Base-by-base conservation (phyloP, 2,888 invertebrate genomes). In the Oscheius myriophilus region DNA sequence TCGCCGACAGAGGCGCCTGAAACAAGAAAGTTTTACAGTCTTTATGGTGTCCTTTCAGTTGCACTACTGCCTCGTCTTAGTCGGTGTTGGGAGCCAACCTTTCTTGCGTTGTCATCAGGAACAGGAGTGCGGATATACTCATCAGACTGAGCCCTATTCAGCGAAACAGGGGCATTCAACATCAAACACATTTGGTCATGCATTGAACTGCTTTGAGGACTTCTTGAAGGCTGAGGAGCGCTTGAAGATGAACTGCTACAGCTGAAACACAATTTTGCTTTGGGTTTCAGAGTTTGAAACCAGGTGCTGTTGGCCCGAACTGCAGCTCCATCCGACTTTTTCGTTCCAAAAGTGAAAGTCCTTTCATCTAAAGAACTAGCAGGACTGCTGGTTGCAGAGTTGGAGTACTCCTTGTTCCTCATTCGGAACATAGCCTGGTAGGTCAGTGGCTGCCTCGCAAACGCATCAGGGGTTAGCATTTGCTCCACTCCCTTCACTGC, bases 351-450 rank as follows among this genome's bases (percentile, higher is more conserved):
- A 54, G 70, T 71, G 67, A 78, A 78, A 52, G 71, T 72, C 39
- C 74, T 63, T 57, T 76, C 78, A 64, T 76, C 73, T 53, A 78
- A 72, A 23, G 80, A 80, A 14, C 84, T 82, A 16, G 78, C 78
- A 43, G 78, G 78, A 65, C 73, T 73, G 71, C 77, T 79, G 70
- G 76, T 78, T 11, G 82, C 75, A 43, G 84, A 84, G 55, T 76
- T 75, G 39, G 76, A 73, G 63, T 83, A 76, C 67, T 83, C 82
- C n/a, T 79, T 74, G 69, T 84, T 83, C 51, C 79, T 70, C 63
- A 80, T 76, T 33, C 82, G 80, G 72, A 85, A 82, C 84, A 85
- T 82, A 63, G 81, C 80, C 62, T 80, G 82, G 67, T 82, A 84
- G 73, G 83, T 79, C 1, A 84, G 63, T 7, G 84, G 84, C 55